These are phyloP conservation scores for Caenorhabditis zanzibari DNA, from an alignment of 2,888 invertebrate species.

Conservation along the genomic window DNA sequence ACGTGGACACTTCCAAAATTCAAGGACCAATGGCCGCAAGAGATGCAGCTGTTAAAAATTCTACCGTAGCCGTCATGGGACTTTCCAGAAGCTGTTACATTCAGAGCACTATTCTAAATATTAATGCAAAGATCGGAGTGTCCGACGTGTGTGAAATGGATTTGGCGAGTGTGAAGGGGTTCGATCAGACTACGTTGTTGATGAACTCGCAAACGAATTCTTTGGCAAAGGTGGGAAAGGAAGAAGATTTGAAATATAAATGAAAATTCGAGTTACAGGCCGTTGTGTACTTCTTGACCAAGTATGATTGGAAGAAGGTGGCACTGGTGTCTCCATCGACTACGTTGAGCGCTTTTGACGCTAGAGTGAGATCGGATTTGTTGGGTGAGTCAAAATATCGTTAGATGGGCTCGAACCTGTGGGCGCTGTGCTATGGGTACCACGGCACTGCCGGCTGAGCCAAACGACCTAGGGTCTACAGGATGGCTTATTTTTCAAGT, in stretches of 20 bases:
- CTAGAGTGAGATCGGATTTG: conserved; percentile 56
- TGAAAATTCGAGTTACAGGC: conserved; percentile 19
- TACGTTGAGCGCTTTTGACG: conserved; percentile 48
- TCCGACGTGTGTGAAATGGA: conserved; percentile 70
- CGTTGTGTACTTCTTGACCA: conserved; percentile 50
- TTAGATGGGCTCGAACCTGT: no score
- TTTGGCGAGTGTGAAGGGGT: conserved; percentile 55
- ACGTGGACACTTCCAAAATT: conserved; percentile 44
- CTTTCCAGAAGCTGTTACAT: conserved; percentile 57
- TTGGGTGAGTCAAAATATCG: conserved; percentile 47
- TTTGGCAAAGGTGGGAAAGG: conserved; percentile 51
- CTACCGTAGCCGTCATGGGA: conserved; percentile 54
- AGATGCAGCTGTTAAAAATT: conserved; percentile 36
- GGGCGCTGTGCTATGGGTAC: no score
- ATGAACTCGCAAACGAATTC: conserved; percentile 57
- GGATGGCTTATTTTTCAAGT: no score
- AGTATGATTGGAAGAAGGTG: conserved; percentile 52
- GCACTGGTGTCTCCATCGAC: conserved; percentile 58
- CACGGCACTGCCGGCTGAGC: no score
- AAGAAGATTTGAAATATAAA: background rate
- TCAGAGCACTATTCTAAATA: conserved; percentile 61
- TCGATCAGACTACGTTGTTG: conserved; percentile 61
- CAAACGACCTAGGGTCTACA: no score
- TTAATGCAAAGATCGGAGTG: conserved; percentile 62
- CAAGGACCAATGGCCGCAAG: conserved; percentile 47